These are phyloP conservation scores for Fissipunctia ypsillon DNA, from an alignment of 2,888 invertebrate species.

Conservation along the genomic window DNA sequence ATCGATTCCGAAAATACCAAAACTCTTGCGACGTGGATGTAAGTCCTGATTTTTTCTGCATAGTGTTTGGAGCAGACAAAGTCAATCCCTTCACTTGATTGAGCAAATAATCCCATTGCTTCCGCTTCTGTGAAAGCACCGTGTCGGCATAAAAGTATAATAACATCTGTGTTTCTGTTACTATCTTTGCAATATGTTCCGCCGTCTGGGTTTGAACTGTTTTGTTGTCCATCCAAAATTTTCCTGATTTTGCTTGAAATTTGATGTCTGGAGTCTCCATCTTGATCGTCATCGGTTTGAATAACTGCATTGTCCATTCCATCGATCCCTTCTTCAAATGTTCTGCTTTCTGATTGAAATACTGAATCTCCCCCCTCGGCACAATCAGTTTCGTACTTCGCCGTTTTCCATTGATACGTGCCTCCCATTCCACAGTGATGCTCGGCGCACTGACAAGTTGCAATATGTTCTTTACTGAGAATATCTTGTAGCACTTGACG, in stretches of 20 bases:
- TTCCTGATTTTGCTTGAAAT: slow-evolving; percentile 27
- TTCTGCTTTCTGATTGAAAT: slow-evolving; percentile 14
- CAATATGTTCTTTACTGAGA: slow-evolving; percentile 34
- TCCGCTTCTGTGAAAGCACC: slow-evolving; percentile 30
- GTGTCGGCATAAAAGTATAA: neutral
- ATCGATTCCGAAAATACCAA: slow-evolving; percentile 26
- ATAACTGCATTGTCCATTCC: slow-evolving; percentile 29
- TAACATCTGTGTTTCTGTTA: slow-evolving; percentile 4
- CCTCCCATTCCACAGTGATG: slow-evolving; percentile 33
- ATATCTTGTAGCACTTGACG: slow-evolving; percentile 59
- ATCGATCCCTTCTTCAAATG: slow-evolving; percentile 5
- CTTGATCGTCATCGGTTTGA: slow-evolving; percentile 22
- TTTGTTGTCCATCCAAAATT: slow-evolving; percentile 21
- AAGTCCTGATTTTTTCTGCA: neutral
- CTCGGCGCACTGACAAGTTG: slow-evolving; percentile 42
- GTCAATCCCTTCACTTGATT: slow-evolving; percentile 14
- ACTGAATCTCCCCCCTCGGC: slow-evolving; percentile 24
- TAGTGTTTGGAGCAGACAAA: neutral
- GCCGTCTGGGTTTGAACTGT: accelerated
- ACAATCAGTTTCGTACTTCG: slow-evolving; percentile 27
- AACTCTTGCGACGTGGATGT: neutral
- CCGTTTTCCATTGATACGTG: neutral
- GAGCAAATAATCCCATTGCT: slow-evolving; percentile 1
- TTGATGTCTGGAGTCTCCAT: slow-evolving; percentile 10
- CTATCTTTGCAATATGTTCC: neutral